These are phyloP conservation scores for Anarrhichthys ocellatus DNA, from an alignment of 2,113 vertebrate genomes.

Conservation along the genomic window DNA sequence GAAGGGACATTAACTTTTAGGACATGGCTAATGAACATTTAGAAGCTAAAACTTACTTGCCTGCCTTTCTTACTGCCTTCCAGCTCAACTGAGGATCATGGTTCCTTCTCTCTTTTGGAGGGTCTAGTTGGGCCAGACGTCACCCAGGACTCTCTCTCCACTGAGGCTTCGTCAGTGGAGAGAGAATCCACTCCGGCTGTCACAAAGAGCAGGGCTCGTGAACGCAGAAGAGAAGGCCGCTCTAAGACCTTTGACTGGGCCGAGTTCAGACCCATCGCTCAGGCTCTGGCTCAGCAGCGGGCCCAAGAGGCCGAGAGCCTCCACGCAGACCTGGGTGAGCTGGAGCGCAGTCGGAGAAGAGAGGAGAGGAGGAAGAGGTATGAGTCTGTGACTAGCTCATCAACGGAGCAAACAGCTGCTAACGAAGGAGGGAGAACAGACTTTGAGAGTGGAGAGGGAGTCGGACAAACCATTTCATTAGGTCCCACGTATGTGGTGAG, in stretches of 20 bases:
- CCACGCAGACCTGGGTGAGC: slow-evolving; percentile 74
- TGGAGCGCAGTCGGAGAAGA: slow-evolving; percentile 75
- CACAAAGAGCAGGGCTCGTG: slow-evolving; percentile 80
- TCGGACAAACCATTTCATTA: background rate
- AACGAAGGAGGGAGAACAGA: slow-evolving; percentile 60
- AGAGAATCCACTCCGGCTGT: slow-evolving; percentile 69
- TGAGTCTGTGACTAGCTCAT: slow-evolving; percentile 72
- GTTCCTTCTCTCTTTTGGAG: slow-evolving; percentile 77
- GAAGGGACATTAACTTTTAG: background rate
- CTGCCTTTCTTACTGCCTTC: background rate
- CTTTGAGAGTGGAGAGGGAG: slow-evolving; percentile 45
- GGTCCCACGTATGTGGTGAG: slow-evolving; percentile 57
- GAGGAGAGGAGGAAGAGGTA: slow-evolving; percentile 84
- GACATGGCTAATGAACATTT: background rate
- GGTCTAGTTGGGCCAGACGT: slow-evolving; percentile 78
- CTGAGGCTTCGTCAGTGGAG: slow-evolving; percentile 80
- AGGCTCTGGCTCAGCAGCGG: slow-evolving; percentile 85
- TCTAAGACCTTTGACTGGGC: slow-evolving; percentile 89
- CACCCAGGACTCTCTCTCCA: slow-evolving; percentile 81
- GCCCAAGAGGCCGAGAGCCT: slow-evolving; percentile 78
- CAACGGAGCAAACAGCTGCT: slow-evolving; percentile 22
- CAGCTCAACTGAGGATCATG: slow-evolving; percentile 82
- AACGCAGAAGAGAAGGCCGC: slow-evolving; percentile 84
- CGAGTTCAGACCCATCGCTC: slow-evolving; percentile 86
- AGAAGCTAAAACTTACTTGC: background rate